phyloP scores from a whole-genome alignment of 1,140 invertebrate species.

The Drosophila jambulina region DNA sequence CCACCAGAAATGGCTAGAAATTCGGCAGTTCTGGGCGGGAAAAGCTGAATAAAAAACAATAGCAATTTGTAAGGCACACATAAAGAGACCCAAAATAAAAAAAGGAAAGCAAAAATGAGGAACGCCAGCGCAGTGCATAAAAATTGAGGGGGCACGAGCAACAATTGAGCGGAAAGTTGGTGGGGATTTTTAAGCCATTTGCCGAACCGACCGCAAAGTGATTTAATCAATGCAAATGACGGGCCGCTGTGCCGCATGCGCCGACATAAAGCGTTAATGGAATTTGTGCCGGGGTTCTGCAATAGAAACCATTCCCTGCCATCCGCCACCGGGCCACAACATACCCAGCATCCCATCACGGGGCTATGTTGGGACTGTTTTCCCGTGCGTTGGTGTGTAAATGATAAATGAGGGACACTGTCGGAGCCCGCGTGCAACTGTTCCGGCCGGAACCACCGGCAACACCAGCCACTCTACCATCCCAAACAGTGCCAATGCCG shows the following conservation, averaged over 20 bases:
- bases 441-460: conserved; percentile 58
- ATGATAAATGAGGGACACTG: conserved; percentile 78
- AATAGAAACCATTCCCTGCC: conserved; percentile 46
- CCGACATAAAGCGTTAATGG: conserved; percentile 68
- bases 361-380: conserved; percentile 64
- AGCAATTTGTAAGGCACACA: conserved; percentile 63
- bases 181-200: conserved; percentile 68
- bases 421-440: conserved; percentile 53
- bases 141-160: conserved; percentile 36
- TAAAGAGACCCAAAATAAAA: conserved; percentile 13
- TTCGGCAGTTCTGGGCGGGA: conserved; percentile 16
- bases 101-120: neutral
- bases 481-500: conserved; percentile 24
- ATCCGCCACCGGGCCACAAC: conserved; percentile 7
- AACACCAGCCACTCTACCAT: conserved; percentile 48
- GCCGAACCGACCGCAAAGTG: conserved; percentile 70
- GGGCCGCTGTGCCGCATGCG: conserved; percentile 33
- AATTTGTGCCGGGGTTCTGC: conserved; percentile 42
- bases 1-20: conserved; percentile 54
- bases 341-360: conserved; percentile 27
- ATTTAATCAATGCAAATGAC: conserved; percentile 81
- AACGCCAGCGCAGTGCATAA: conserved; percentile 40
- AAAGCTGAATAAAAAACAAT: conserved; percentile 43
- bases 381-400: conserved; percentile 80
- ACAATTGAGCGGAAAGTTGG: conserved; percentile 73